phyloP scores from a whole-genome alignment of 1,140 invertebrate genomes.

The Drosophila oshimai region DNA sequence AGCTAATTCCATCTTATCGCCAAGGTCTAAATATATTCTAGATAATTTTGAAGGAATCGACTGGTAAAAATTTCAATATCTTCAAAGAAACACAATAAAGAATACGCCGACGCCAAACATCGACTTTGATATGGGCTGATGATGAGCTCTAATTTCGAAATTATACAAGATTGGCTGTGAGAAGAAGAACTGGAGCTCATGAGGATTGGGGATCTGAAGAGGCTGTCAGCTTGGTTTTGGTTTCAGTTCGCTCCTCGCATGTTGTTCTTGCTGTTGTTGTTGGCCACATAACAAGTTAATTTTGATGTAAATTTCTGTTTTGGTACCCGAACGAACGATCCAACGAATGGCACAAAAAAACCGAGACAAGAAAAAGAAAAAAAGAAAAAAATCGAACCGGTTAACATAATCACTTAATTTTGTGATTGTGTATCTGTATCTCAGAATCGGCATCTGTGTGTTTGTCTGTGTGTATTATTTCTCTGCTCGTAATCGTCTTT shows the following conservation, averaged over 20 bases:
- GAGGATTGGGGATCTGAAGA: conserved; percentile 35
- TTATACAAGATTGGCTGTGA: conserved; percentile 71
- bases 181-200: conserved; percentile 17
- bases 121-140: conserved; percentile 66
- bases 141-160: conserved; percentile 80
- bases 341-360: conserved; percentile 39
- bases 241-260: conserved; percentile 16
- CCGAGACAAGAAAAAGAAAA: conserved; percentile 17
- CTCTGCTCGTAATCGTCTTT: conserved; percentile 57
- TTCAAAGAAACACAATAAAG: conserved; percentile 9
- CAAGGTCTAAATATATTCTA: not conserved
- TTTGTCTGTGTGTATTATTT: conserved; percentile 38
- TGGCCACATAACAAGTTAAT: conserved; percentile 75
- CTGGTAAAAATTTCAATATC: not conserved
- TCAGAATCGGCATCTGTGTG: conserved; percentile 4
- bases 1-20: conserved; percentile 16
- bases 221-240: conserved; percentile 33
- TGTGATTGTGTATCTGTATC: conserved; percentile 62
- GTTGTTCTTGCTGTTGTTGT: conserved; percentile 8
- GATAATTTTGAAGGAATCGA: not conserved
- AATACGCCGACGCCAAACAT: conserved; percentile 30
- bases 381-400: conserved; percentile 46
- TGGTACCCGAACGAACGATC: conserved; percentile 39
- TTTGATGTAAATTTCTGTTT: conserved; percentile 78
- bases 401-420: conserved; percentile 81